phyloP scores from a whole-genome alignment of 2,888 invertebrate species.

The Andrena minutula region DNA sequence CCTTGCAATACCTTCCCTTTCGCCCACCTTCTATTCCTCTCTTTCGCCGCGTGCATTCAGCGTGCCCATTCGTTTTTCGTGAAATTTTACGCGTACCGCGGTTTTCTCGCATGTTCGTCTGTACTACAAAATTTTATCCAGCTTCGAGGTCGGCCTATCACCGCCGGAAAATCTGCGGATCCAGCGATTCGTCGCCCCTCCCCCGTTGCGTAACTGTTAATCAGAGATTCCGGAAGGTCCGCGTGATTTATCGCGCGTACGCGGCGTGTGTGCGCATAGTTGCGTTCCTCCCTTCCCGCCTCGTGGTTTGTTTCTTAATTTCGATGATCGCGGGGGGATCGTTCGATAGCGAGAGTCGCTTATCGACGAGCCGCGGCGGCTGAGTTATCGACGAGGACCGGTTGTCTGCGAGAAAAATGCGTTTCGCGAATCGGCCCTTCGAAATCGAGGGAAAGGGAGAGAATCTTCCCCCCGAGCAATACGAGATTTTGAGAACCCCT shows the following conservation, averaged over 20 bases:
- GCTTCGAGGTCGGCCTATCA: not conserved
- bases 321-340: not conserved
- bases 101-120: conserved; percentile 23
- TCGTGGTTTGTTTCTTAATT: conserved; percentile 36
- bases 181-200: conserved; percentile 8
- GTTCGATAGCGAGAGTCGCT: not conserved
- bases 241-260: conserved; percentile 35
- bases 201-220: conserved; percentile 41
- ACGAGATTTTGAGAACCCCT: conserved; percentile 62
- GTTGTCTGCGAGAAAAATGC: not conserved
- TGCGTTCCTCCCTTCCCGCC: not conserved
- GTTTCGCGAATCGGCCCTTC: not conserved
- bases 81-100: not conserved
- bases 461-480: not conserved
- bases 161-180: conserved; percentile 34
- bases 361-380: conserved; percentile 11
- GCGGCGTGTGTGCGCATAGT: conserved; percentile 17
- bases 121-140: conserved; percentile 19
- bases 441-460: not conserved
- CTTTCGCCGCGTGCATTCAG: conserved; percentile 5
- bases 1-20: not conserved
- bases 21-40: not conserved
- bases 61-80: not conserved
- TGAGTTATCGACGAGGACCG: conserved; percentile 20
- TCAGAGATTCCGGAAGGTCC: conserved; percentile 39